A percentile compares a stretch with the other conserved stretches of the same genome.
Evolutionary conservation across 2,113 vertebrate genomes (phyloP).

Genomic region (Marmota monax): DNA sequence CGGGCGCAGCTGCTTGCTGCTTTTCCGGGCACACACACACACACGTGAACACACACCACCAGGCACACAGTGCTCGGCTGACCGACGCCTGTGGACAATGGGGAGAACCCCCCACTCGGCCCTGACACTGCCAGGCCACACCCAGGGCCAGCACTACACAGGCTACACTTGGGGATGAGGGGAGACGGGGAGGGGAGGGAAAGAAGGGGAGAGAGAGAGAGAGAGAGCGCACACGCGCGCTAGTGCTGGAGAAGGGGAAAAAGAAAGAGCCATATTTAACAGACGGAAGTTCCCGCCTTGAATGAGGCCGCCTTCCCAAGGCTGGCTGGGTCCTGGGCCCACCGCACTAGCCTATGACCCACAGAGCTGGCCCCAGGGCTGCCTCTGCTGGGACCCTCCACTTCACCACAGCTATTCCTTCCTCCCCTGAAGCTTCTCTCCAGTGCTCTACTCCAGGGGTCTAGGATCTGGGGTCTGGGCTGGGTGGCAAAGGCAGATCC

Average conservation of each 20-base stretch:
- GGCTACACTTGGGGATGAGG: conserved; percentile 70
- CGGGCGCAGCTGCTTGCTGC: conserved; percentile 78
- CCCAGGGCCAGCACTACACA: conserved; percentile 77
- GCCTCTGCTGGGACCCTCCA: conserved; percentile 32
- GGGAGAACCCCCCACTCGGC: conserved; percentile 61
- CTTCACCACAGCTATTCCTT: conserved; percentile 53
- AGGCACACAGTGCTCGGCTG: conserved; percentile 76
- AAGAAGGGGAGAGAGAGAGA: conserved; percentile 77
- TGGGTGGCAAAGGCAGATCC: conserved; percentile 37
- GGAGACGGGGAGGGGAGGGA: conserved; percentile 70
- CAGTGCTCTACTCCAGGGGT: conserved; percentile 36
- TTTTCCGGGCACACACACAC: conserved; percentile 66
- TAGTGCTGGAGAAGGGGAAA: conserved; percentile 86
- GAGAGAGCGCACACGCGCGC: conserved; percentile 75
- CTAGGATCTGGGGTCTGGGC: not conserved
- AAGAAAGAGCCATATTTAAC: conserved; percentile 81
- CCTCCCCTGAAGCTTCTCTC: conserved; percentile 55
- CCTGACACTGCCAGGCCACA: conserved; percentile 77
- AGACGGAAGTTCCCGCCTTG: conserved; percentile 83
- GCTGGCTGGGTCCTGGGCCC: conserved; percentile 69
- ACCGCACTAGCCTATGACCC: conserved; percentile 51
- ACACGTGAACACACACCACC: conserved; percentile 74
- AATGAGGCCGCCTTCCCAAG: conserved; percentile 71
- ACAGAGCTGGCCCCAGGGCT: conserved; percentile 50
- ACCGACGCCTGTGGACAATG: conserved; percentile 68